A percentile compares a stretch with the other conserved stretches of the same genome.
Evolutionary conservation across 2,888 invertebrate genomes (phyloP).

Genomic region (Lasiommata megera): DNA sequence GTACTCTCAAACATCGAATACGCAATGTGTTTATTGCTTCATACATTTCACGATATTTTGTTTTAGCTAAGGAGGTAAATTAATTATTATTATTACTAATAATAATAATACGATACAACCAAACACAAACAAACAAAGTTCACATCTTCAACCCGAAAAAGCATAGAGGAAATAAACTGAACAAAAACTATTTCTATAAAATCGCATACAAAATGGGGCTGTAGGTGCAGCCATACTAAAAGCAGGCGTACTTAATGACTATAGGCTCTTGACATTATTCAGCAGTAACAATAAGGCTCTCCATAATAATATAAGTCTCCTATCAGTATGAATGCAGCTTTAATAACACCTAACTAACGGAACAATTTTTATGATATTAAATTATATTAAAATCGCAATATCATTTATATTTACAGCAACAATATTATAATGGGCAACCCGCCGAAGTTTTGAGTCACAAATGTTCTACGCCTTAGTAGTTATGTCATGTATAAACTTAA

Average conservation of each 20-base stretch:
- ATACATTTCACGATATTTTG: constrained; percentile 24
- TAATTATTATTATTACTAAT: constrained; percentile 11
- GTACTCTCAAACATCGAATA: constrained; percentile 25
- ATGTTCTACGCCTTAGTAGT: constrained; percentile 36
- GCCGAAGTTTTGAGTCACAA: constrained; percentile 35
- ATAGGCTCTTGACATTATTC: neutral
- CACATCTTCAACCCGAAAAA: constrained; percentile 6
- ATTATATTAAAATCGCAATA: constrained; percentile 34
- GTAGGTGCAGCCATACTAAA: neutral
- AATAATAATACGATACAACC: constrained; percentile 9
- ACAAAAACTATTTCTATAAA: constrained; percentile 1
- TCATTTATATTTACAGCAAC: constrained; percentile 63
- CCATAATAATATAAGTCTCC: neutral
- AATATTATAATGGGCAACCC: constrained; percentile 39
- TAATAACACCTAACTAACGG: constrained; percentile 13
- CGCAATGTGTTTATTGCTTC: constrained; percentile 29
- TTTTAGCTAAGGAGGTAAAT: constrained; percentile 7
- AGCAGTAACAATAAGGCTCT: neutral
- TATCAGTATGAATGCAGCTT: constrained; percentile 2
- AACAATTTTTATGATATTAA: constrained; percentile 30
- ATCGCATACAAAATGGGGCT: constrained; percentile 1
- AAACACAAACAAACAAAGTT: constrained; percentile 14
- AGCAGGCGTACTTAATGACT: neutral
- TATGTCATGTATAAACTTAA: constrained; percentile 72
- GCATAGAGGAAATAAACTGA: neutral